Conservation (phyloP, 2,797 vertebrate species). For the Alcedo quadribrachys region DNA sequence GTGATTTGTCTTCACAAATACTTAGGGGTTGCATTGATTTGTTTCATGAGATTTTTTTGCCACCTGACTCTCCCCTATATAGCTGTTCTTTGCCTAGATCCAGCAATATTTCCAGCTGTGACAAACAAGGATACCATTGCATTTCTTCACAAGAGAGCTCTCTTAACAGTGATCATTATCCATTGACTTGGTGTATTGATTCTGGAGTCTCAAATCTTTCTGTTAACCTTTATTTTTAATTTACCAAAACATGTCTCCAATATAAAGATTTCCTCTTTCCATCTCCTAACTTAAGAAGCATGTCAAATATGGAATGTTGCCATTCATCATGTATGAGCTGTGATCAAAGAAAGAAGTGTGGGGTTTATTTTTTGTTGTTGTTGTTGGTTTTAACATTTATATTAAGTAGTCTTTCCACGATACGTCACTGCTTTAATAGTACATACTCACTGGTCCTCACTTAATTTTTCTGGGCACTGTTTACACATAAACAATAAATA, state of each 20-base stretch:
- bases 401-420: constrained; percentile 20
- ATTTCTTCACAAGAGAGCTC: not conserved
- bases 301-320: not conserved
- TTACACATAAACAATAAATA: constrained; percentile 14
- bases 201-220: constrained; percentile 29
- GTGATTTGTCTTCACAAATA: not conserved
- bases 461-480: not conserved
- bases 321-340: not conserved
- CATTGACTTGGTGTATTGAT: constrained; percentile 19
- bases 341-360: not conserved
- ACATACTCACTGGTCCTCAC: not conserved
- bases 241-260: constrained; percentile 1
- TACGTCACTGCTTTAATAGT: not conserved
- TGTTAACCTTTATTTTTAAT: constrained; percentile 46
- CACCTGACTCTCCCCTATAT: not conserved
- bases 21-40: not conserved
- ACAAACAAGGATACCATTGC: constrained; percentile 47
- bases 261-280: constrained; percentile 32
- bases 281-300: not conserved
- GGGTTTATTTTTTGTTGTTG: not conserved
- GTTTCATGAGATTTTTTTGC: not conserved
- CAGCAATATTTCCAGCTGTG: not conserved
- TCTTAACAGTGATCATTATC: constrained; percentile 21
- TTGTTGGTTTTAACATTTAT: not conserved
- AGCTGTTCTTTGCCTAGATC: not conserved